phyloP scores from a whole-genome alignment of 2,797 vertebrate species.

The Ciconia nigra region DNA sequence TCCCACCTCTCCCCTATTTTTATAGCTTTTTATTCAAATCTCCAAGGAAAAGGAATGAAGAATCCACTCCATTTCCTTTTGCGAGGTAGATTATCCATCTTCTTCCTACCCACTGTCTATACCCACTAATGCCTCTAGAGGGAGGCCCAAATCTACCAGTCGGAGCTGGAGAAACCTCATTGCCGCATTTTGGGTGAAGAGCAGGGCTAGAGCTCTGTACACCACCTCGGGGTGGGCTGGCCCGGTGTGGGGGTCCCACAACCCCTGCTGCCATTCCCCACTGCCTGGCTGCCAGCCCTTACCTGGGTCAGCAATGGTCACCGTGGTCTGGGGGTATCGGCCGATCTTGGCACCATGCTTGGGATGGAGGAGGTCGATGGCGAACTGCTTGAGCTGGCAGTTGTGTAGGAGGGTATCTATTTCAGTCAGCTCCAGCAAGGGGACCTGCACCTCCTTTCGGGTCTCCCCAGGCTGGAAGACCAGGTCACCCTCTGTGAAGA shows the following conservation, averaged over 20 bases:
- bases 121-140: constrained; percentile 26
- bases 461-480: constrained; percentile 86
- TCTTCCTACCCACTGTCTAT: neutral
- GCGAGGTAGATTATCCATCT: rapidly evolving
- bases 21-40: neutral
- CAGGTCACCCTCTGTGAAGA: constrained; percentile 86
- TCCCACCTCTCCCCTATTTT: neutral
- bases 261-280: neutral
- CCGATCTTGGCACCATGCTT: constrained; percentile 89
- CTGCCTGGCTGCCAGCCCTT: neutral
- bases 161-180: neutral
- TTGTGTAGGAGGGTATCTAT: constrained; percentile 85
- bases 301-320: constrained; percentile 90
- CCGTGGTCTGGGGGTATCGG: constrained; percentile 83
- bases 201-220: neutral
- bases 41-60: neutral
- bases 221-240: neutral
- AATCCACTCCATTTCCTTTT: neutral
- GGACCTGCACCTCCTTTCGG: constrained; percentile 86
- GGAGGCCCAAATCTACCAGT: neutral
- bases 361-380: constrained; percentile 89
- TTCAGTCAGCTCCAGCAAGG: constrained; percentile 85
- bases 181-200: rapidly evolving
- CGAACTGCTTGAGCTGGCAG: constrained; percentile 86
- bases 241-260: neutral